Evolutionary conservation across 1,140 invertebrate genomes (phyloP).

Genomic region (Linepithema humile): DNA sequence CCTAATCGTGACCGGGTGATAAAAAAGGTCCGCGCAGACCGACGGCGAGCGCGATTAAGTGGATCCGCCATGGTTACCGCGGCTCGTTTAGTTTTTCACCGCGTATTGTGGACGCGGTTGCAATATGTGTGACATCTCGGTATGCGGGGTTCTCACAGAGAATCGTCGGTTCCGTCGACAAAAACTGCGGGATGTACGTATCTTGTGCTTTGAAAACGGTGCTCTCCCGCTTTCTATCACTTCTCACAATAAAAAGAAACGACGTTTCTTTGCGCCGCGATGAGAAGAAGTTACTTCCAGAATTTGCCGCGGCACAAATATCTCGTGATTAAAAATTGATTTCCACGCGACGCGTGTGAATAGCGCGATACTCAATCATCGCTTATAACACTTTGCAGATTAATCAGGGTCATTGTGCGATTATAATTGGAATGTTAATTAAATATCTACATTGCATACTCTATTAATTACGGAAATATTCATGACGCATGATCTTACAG

Average conservation of each 20-base stretch:
- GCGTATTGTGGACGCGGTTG: constrained; percentile 63
- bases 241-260: constrained; percentile 26
- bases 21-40: constrained; percentile 45
- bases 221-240: background rate
- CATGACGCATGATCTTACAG: background rate
- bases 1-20: constrained; percentile 19
- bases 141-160: constrained; percentile 77
- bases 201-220: constrained; percentile 18
- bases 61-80: constrained; percentile 66
- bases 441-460: background rate
- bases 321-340: constrained; percentile 22
- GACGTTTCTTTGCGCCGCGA: background rate
- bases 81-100: constrained; percentile 74
- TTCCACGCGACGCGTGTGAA: background rate
- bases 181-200: constrained; percentile 65
- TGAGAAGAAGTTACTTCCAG: background rate
- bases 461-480: background rate
- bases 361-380: background rate
- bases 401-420: background rate
- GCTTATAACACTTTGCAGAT: background rate
- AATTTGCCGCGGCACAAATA: background rate
- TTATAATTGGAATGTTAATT: constrained; percentile 32
- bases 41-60: constrained; percentile 60
- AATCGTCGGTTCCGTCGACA: constrained; percentile 67
- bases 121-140: constrained; percentile 76